Conservation (phyloP, 2,888 invertebrate species). For the Campopleginae sp. region DNA sequence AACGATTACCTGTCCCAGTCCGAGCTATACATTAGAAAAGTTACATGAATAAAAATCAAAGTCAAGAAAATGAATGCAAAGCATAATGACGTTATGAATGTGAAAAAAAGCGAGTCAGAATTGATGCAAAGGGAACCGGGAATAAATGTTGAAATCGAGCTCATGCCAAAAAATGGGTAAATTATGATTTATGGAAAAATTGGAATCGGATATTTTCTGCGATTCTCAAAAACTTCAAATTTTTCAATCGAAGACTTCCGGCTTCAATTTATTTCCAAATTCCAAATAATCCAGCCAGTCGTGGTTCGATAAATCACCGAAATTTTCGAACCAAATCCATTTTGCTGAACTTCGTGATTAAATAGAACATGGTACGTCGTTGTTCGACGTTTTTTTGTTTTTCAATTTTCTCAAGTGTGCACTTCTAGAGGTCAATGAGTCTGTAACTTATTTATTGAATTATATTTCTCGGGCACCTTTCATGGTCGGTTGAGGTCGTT, state of each 20-base stretch:
- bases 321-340: neutral
- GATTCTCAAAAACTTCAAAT: neutral
- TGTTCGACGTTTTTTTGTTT: neutral
- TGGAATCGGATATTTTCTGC: neutral
- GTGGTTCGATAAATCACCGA: neutral
- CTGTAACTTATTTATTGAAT: slow-evolving; percentile 19
- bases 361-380: neutral
- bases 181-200: neutral
- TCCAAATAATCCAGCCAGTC: neutral
- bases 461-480: slow-evolving; percentile 36
- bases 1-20: neutral
- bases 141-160: neutral
- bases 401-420: neutral
- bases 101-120: neutral
- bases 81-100: neutral
- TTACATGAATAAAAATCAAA: neutral
- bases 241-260: neutral
- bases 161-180: neutral
- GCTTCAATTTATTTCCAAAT: neutral
- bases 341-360: neutral
- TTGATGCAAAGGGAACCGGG: neutral
- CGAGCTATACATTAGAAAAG: neutral
- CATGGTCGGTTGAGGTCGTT: slow-evolving; percentile 33
- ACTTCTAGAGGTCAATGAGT: slow-evolving; percentile 19
- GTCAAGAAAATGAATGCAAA: neutral